phyloP scores from a whole-genome alignment of 2,797 vertebrate genomes.

The Varecia variegata region DNA sequence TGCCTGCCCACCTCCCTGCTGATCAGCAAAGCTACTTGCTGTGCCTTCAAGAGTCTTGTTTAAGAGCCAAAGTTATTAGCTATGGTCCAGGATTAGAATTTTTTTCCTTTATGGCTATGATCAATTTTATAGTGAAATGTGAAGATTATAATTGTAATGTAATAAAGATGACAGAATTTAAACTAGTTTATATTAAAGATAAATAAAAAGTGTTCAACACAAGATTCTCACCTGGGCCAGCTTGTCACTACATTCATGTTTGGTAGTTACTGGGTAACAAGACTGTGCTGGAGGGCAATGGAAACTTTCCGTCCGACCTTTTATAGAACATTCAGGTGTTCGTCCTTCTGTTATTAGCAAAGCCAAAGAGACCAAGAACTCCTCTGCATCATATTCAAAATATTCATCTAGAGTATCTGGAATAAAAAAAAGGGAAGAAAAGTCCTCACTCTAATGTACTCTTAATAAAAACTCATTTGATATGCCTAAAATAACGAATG shows the following conservation, averaged over 20 bases:
- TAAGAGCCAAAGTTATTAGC: neutral
- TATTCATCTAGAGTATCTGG: conserved; percentile 96
- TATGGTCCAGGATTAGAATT: neutral
- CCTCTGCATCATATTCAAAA: conserved; percentile 98
- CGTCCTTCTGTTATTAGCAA: conserved; percentile 98
- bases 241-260: conserved; percentile 97
- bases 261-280: conserved; percentile 89
- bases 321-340: conserved; percentile 96
- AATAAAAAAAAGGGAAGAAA: conserved; percentile 49
- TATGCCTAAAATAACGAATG: neutral
- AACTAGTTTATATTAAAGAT: neutral
- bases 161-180: neutral
- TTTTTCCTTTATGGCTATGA: neutral
- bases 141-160: neutral
- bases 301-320: conserved; percentile 96
- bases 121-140: neutral
- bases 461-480: neutral
- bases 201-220: neutral
- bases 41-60: neutral
- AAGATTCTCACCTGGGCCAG: conserved; percentile 90
- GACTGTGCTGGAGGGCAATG: conserved; percentile 98
- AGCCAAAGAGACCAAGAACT: conserved; percentile 97
- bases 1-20: neutral
- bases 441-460: neutral
- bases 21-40: neutral